Evolutionary conservation across 2,113 vertebrate species (phyloP).

Genomic region (Bostrychus sinensis): DNA sequence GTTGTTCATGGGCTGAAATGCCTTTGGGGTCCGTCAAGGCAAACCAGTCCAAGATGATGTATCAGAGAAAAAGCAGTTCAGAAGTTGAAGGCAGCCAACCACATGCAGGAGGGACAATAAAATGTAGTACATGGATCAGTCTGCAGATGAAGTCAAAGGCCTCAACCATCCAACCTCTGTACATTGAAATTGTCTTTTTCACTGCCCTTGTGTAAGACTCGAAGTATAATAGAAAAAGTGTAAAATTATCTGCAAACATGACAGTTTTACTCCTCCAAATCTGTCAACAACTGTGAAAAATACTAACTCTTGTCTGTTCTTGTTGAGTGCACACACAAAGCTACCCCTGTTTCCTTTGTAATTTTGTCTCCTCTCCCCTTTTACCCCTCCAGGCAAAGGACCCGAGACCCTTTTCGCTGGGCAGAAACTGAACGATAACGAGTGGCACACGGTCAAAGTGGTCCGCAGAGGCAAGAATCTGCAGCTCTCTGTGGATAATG

Average conservation of each 20-base stretch:
- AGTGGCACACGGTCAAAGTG: constrained; percentile 92
- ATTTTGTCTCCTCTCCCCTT: constrained; percentile 42
- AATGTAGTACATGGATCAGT: no score
- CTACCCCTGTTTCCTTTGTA: constrained; percentile 45
- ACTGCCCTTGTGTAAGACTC: no score
- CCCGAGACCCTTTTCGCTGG: constrained; percentile 91
- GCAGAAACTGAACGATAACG: constrained; percentile 93
- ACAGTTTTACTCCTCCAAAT: constrained; percentile 50
- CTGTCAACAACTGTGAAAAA: constrained; percentile 32
- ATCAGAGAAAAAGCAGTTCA: no score
- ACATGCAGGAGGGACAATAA: no score
- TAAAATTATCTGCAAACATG: constrained; percentile 60
- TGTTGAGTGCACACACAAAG: not conserved
- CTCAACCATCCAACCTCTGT: no score
- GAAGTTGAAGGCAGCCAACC: no score
- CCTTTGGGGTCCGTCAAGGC: no score
- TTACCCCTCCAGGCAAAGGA: constrained; percentile 85
- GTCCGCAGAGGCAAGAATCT: constrained; percentile 87
- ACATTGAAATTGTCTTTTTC: no score
- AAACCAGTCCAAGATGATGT: no score
- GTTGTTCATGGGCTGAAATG: no score
- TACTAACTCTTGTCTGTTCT: constrained; percentile 16
- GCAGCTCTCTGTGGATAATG: constrained; percentile 92
- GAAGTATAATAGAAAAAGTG: no score
- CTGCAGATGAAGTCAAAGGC: no score